These are phyloP conservation scores for Tridacna crocea DNA, from an alignment of 2,888 invertebrate species.

Conservation along the genomic window DNA sequence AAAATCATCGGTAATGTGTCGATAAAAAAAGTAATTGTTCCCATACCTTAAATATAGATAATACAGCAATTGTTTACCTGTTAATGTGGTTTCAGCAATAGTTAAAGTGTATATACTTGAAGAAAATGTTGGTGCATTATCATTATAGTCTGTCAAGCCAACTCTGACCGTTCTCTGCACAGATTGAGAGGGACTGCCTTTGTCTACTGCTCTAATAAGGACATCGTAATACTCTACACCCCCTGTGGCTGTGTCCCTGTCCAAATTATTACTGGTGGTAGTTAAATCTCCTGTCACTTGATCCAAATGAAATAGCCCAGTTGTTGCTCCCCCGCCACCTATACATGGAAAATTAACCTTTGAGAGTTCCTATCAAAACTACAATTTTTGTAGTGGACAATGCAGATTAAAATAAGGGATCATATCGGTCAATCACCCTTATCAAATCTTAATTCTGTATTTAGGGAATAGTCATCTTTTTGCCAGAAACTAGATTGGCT, in stretches of 20 bases:
- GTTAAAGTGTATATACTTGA: constrained; percentile 49
- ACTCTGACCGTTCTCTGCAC: constrained; percentile 63
- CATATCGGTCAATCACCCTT: too few species aligned
- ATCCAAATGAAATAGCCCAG: constrained; percentile 65
- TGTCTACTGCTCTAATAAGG: constrained; percentile 50
- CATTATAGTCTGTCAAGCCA: constrained; percentile 70
- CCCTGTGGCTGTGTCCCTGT: constrained; percentile 57
- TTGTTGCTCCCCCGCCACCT: constrained; percentile 28
- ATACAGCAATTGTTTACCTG: neutral
- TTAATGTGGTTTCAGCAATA: constrained; percentile 32
- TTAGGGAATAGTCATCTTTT: too few species aligned
- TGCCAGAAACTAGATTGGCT: too few species aligned
- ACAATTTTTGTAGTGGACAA: too few species aligned
- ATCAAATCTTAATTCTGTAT: too few species aligned
- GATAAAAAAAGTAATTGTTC: too few species aligned
- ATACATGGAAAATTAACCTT: neutral
- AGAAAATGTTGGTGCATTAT: constrained; percentile 71
- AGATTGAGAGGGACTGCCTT: constrained; percentile 21
- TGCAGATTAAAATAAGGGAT: too few species aligned
- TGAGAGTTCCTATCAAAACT: too few species aligned
- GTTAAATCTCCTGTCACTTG: constrained; percentile 62
- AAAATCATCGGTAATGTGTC: too few species aligned
- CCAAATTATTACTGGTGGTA: constrained; percentile 52
- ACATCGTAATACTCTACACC: constrained; percentile 63
- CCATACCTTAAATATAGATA: too few species aligned